Conservation (phyloP, 2,888 invertebrate species). For the Opisthograptis luteolata region DNA sequence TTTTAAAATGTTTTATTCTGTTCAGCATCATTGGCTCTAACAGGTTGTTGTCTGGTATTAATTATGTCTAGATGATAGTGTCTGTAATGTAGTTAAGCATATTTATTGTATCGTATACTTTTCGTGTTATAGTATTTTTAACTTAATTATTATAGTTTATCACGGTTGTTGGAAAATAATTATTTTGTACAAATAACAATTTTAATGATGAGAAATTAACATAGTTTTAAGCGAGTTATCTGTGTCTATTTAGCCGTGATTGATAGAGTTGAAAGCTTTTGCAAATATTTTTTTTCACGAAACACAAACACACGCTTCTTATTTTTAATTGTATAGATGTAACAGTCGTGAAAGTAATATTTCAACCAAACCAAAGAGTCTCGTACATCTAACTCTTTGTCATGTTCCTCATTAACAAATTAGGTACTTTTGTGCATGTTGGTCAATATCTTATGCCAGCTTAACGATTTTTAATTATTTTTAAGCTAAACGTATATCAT, state of each 20-base stretch:
- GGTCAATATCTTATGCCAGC: slow-evolving; percentile 52
- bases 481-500: slow-evolving; percentile 81
- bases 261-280: slow-evolving; percentile 46
- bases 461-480: slow-evolving; percentile 75
- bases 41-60: slow-evolving; percentile 60
- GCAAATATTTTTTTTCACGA: slow-evolving; percentile 42
- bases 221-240: slow-evolving; percentile 64
- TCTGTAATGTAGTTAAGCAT: slow-evolving; percentile 56
- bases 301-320: slow-evolving; percentile 37
- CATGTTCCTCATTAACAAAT: slow-evolving; percentile 63
- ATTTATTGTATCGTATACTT: slow-evolving; percentile 71
- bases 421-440: slow-evolving; percentile 64
- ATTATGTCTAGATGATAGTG: slow-evolving; percentile 36
- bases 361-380: slow-evolving; percentile 78
- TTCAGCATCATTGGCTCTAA: slow-evolving; percentile 49
- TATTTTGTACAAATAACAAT: slow-evolving; percentile 83
- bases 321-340: slow-evolving; percentile 49
- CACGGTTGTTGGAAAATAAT: slow-evolving; percentile 79
- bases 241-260: slow-evolving; percentile 31
- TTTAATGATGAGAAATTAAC: slow-evolving; percentile 73
- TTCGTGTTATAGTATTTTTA: slow-evolving; percentile 68
- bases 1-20: slow-evolving; percentile 57
- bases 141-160: slow-evolving; percentile 79
- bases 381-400: slow-evolving; percentile 74
- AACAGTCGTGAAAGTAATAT: slow-evolving; percentile 52